Conservation (phyloP, 2,797 vertebrate genomes). For the Smutsia temminckii region DNA sequence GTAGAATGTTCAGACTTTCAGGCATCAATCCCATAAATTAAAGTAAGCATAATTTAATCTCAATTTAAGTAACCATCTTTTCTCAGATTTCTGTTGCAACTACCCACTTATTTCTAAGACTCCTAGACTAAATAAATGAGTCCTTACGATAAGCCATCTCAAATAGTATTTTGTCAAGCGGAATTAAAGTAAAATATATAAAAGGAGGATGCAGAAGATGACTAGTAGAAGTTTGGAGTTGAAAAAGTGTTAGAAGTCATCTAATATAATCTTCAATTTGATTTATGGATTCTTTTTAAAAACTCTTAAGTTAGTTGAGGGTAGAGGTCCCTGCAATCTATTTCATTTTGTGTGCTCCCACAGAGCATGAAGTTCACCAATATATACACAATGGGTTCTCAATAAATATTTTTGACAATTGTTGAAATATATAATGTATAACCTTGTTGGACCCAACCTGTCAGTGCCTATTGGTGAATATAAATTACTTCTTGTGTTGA, state of each 20-base stretch:
- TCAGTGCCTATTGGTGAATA: slow-evolving; percentile 48
- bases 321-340: slow-evolving; percentile 32
- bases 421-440: slow-evolving; percentile 61
- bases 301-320: slow-evolving; percentile 22
- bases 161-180: neutral
- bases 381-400: slow-evolving; percentile 14
- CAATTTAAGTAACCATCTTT: neutral
- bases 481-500: slow-evolving; percentile 59
- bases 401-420: slow-evolving; percentile 71
- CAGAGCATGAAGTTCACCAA: slow-evolving; percentile 10
- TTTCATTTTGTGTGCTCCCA: slow-evolving; percentile 30
- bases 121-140: neutral
- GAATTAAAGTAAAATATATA: slow-evolving; percentile 14
- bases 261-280: slow-evolving; percentile 39
- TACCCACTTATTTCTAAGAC: slow-evolving; percentile 2
- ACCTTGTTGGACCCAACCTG: slow-evolving; percentile 25
- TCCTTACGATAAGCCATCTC: neutral
- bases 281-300: slow-evolving; percentile 53
- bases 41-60: slow-evolving; percentile 34
- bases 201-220: neutral
- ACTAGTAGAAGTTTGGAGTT: neutral
- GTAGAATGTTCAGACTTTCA: neutral
- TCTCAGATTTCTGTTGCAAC: slow-evolving; percentile 28
- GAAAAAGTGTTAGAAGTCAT: slow-evolving; percentile 21
- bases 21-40: neutral